A percentile compares a stretch with the other conserved stretches of the same genome.
Evolutionary conservation across 2,113 vertebrate genomes (phyloP).

Genomic region (Poecilia latipinna): DNA sequence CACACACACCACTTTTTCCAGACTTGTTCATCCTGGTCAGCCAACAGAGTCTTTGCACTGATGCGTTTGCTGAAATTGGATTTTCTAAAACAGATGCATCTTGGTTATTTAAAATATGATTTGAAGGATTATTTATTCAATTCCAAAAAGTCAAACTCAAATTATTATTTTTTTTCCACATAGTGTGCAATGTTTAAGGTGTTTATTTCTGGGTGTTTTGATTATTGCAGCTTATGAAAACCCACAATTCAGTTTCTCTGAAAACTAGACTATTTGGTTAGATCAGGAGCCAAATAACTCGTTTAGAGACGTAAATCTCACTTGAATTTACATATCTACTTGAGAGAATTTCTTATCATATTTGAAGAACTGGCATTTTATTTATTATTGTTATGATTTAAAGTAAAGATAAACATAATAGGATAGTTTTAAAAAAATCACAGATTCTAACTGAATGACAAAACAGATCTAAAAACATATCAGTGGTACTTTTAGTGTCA

Average conservation of each 20-base stretch:
- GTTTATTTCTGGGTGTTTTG: background rate
- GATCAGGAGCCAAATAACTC: background rate
- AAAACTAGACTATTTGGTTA: background rate
- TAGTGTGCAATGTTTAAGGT: background rate
- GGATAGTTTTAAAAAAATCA: no score
- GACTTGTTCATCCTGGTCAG: constrained; percentile 18
- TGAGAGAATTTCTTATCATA: no score
- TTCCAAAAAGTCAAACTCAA: no score
- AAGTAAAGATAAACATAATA: no score
- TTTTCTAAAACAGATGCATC: background rate
- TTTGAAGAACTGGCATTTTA: no score
- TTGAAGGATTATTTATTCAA: no score
- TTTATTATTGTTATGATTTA: no score
- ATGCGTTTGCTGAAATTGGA: background rate
- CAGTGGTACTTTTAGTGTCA: no score
- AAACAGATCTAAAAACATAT: no score
- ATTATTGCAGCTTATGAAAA: background rate
- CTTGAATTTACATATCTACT: no score
- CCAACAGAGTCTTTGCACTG: background rate
- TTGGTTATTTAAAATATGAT: background rate
- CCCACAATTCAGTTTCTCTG: background rate
- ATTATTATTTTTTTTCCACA: background rate
- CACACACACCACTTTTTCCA: constrained; percentile 1
- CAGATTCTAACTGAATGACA: no score
- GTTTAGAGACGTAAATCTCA: no score